Evolutionary conservation across 2,888 invertebrate genomes (phyloP), one percentile per base, ranked within the genome.

Genomic region (Ptychoptera albimana): DNA sequence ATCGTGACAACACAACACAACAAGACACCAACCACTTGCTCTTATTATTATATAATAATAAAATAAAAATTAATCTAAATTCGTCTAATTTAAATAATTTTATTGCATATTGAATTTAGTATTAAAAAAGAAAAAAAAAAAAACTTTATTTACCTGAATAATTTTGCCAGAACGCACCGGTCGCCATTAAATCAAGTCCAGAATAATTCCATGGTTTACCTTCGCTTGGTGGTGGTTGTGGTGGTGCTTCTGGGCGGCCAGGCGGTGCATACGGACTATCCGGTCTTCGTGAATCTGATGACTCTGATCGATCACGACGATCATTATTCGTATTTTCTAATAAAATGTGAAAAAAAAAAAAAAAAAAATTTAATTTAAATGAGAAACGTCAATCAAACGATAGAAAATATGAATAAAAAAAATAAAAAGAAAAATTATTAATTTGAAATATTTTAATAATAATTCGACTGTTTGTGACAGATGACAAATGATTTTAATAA

Each of bases 141-240:
- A 44, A 39, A 44, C 39, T n/a, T 31, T 48, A 62, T 77, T 74
- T 63, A 88, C 87, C 87, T 60, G 87, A 87, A 68, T 88, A 88
- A 64, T 87, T 88, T 63, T 87, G 87, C 87, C 87, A 88, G 68
- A 88, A 87, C 37, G 86, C 86, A 35, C 85, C 85, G 44, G 80
- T 81, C 56, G 82, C 80, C 75, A 88, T 85, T 63, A 87, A 77
- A 67, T 87, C 87, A 51, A 81, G 70, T 44, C 79, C 78, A 32
- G 76, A 63, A 64, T 79, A 80, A 53, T 76, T 77, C 80, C 80
- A 80, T 37, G 69, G 69, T 54, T 75, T 75, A 37, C 69, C 70
- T 46, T 59, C 59, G 39, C 60, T 55, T 50, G 66, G 64, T n/a
- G 64, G 63, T 48, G 62, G 60, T 50, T 60, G 54, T 45, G 60